Percentiles rank a stretch among this genome's conserved stretches.
Evolutionary conservation across 1,140 invertebrate genomes (phyloP).

Genomic region (Caenorhabditis tropicalis): DNA sequence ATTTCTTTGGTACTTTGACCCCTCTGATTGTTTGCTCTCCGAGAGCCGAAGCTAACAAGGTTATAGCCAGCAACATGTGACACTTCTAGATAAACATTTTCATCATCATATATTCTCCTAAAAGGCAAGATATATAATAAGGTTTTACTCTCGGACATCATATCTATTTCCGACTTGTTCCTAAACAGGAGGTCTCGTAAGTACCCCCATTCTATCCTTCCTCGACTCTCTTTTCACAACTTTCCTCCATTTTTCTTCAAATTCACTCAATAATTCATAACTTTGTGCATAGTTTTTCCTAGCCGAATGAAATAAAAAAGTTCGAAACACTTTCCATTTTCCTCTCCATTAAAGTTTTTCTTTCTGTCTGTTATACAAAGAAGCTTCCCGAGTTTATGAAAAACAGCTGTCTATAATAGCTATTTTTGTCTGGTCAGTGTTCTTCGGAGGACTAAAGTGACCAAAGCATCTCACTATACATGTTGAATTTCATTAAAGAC

Average conservation of each 20-base stretch:
- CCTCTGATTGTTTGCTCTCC: background rate
- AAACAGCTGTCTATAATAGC: background rate
- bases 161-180: slow-evolving; percentile 1
- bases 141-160: background rate
- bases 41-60: background rate
- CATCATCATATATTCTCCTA: background rate
- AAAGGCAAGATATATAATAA: background rate
- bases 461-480: no score
- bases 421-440: background rate
- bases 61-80: background rate
- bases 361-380: background rate
- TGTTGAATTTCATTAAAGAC: no score
- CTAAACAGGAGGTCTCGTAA: background rate
- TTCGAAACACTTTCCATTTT: slow-evolving; percentile 11
- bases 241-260: background rate
- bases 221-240: background rate
- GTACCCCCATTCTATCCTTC: background rate
- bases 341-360: background rate
- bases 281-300: background rate
- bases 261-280: slow-evolving; percentile 28
- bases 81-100: background rate
- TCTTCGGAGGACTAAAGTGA: background rate
- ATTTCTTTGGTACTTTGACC: background rate
- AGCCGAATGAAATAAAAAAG: background rate
- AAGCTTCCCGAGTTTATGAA: background rate